phyloP scores from a whole-genome alignment of 2,888 invertebrate genomes.

The Tachina lurida region DNA sequence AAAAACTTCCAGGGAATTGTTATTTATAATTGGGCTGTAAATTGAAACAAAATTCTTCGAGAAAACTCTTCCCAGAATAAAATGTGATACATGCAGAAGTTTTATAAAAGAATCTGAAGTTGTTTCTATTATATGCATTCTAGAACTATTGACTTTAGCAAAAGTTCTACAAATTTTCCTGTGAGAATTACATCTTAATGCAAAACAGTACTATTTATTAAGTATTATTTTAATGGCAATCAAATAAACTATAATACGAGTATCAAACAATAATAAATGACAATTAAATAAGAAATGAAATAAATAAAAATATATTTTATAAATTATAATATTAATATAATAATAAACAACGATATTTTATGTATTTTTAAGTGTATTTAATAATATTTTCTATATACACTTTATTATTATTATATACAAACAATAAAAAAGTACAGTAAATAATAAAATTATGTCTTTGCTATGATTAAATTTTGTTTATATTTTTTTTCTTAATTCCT shows the following conservation, averaged over 20 bases:
- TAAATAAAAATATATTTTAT: slow-evolving; percentile 12
- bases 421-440: slow-evolving; percentile 53
- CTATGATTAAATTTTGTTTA: slow-evolving; percentile 24
- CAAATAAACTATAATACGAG: slow-evolving; percentile 10
- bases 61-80: too few relatives aligned
- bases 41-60: too few relatives aligned
- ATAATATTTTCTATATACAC: slow-evolving; percentile 53
- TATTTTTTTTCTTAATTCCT: slow-evolving; percentile 18
- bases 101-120: neutral
- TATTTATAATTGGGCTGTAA: too few relatives aligned
- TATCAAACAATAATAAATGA: slow-evolving; percentile 39
- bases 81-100: too few relatives aligned
- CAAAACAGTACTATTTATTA: neutral
- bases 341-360: slow-evolving; percentile 64
- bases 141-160: slow-evolving; percentile 28
- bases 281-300: slow-evolving; percentile 27
- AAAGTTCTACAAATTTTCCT: slow-evolving; percentile 19
- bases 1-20: too few relatives aligned
- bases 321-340: slow-evolving; percentile 1
- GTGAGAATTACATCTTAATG: neutral
- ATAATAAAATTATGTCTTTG: slow-evolving; percentile 54
- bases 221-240: slow-evolving; percentile 65
- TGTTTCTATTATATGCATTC: neutral
- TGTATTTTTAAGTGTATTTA: slow-evolving; percentile 52
- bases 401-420: slow-evolving; percentile 31